Evolutionary conservation across 1,140 invertebrate species (phyloP).

Genomic region (Cotesia typhae): DNA sequence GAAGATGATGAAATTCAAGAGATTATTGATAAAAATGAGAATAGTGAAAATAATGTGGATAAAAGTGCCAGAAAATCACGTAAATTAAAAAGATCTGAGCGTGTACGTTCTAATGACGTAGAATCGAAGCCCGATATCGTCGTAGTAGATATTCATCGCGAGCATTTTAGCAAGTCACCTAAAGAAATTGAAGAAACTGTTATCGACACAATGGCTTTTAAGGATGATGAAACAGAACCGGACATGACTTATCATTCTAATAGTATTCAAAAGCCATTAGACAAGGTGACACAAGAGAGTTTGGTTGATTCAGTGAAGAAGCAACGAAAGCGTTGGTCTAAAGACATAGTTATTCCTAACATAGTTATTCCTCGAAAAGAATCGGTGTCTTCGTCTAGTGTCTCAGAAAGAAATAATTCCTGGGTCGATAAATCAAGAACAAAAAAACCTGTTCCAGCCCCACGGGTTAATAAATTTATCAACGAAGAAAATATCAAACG

Average conservation of each 20-base stretch:
- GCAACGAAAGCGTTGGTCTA: slow-evolving; percentile 49
- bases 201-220: not conserved
- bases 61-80: not conserved
- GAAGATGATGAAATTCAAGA: not conserved
- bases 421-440: slow-evolving; percentile 39
- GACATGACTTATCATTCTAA: not conserved
- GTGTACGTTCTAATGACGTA: slow-evolving; percentile 19
- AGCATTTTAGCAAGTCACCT: slow-evolving; percentile 39
- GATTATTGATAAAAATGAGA: not conserved
- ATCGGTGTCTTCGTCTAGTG: slow-evolving; percentile 29
- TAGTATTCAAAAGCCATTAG: slow-evolving; percentile 3
- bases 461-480: slow-evolving; percentile 36
- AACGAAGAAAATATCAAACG: slow-evolving; percentile 24
- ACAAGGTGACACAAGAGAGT: not conserved
- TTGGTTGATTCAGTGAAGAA: slow-evolving; percentile 41
- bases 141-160: slow-evolving; percentile 55
- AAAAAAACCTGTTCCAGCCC: slow-evolving; percentile 45
- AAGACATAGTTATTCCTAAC: slow-evolving; percentile 41
- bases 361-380: slow-evolving; percentile 41
- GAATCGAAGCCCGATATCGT: slow-evolving; percentile 48
- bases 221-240: not conserved
- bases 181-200: slow-evolving; percentile 15
- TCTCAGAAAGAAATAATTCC: slow-evolving; percentile 36
- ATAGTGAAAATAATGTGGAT: not conserved
- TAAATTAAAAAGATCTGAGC: slow-evolving; percentile 14